Conservation (phyloP, 2,797 vertebrate genomes). For the Gila robusta region DNA sequence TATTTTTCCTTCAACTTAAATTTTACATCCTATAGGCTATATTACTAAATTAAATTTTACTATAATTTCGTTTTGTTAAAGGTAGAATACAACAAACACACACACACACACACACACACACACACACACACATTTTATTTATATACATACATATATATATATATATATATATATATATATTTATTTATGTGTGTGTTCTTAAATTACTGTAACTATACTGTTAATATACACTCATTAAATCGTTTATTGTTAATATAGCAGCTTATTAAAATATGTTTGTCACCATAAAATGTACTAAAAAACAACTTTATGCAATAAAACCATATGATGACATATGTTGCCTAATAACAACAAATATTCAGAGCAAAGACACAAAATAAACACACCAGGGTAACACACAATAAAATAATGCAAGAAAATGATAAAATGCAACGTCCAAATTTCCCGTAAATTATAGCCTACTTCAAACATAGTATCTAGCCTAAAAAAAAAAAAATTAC, state of each 20-base stretch:
- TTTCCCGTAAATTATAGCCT: neutral
- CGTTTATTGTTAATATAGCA: neutral
- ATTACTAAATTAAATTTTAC: neutral
- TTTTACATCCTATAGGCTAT: no score
- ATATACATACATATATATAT: neutral
- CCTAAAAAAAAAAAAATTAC: neutral
- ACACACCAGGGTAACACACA: neutral
- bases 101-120: neutral
- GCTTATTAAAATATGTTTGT: neutral
- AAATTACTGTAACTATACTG: neutral
- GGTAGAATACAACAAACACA: neutral
- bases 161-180: neutral
- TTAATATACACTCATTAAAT: neutral
- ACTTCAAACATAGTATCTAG: neutral
- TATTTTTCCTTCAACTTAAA: neutral
- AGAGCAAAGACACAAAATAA: neutral
- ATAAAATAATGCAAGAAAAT: neutral
- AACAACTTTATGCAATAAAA: neutral
- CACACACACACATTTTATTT: neutral
- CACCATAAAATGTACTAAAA: neutral
- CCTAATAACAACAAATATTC: neutral
- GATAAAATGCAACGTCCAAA: neutral
- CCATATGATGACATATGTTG: neutral
- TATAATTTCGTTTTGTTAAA: neutral
- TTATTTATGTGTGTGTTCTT: neutral